Evolutionary conservation across 1,140 invertebrate genomes (phyloP).

Genomic region (Drosophila yakuba): DNA sequence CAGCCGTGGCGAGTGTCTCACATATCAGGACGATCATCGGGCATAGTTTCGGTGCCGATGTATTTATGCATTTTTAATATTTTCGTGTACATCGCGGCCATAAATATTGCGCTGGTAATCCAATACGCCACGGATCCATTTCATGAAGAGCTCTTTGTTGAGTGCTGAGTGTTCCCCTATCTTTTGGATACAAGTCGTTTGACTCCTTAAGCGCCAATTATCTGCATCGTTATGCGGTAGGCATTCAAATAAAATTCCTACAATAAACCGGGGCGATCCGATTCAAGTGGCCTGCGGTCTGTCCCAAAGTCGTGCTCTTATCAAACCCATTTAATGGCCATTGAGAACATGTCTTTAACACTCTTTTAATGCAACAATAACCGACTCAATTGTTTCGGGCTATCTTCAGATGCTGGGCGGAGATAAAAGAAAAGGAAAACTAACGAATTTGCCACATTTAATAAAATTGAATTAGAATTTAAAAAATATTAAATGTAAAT

Average conservation of each 20-base stretch:
- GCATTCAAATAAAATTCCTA: constrained; percentile 42
- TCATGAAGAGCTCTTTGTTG: constrained; percentile 10
- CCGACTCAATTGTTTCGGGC: constrained; percentile 9
- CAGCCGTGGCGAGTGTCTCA: constrained; percentile 57
- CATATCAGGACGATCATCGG: constrained; percentile 51
- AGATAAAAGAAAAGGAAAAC: background rate
- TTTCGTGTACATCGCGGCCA: constrained; percentile 33
- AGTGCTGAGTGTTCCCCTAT: constrained; percentile 25
- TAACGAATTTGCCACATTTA: background rate
- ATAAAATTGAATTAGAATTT: background rate
- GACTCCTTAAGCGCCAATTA: constrained; percentile 51
- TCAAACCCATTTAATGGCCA: constrained; percentile 47
- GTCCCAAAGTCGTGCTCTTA: constrained; percentile 36
- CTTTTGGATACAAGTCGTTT: constrained; percentile 35
- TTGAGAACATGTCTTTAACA: constrained; percentile 67
- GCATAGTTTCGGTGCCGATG: constrained; percentile 43
- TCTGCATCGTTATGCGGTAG: constrained; percentile 77
- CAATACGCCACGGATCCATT: constrained; percentile 42
- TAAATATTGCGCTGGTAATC: constrained; percentile 54
- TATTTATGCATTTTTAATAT: constrained; percentile 81
- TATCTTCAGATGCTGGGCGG: constrained; percentile 9
- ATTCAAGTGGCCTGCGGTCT: constrained; percentile 65
- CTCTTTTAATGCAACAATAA: constrained; percentile 51
- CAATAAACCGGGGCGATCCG: constrained; percentile 32
- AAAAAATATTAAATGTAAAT: background rate